These are phyloP conservation scores for Coracias cyanogaster DNA, from an alignment of 2,797 vertebrate species.

Conservation along the genomic window DNA sequence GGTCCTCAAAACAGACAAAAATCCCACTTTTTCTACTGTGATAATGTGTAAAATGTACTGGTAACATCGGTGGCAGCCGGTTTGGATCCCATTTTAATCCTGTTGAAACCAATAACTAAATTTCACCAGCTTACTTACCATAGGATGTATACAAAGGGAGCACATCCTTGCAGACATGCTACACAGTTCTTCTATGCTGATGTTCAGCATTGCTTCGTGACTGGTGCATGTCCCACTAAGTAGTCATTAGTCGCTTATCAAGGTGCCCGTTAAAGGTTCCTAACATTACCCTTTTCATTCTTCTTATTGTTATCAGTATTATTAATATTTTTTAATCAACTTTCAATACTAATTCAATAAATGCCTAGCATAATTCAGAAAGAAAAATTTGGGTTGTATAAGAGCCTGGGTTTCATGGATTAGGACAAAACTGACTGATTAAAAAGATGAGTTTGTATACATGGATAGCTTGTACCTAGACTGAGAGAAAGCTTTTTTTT, in stretches of 20 bases:
- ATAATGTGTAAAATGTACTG: background rate
- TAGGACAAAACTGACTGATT: background rate
- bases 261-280: background rate
- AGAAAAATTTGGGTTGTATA: background rate
- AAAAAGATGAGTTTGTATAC: background rate
- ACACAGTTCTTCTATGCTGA: accelerated
- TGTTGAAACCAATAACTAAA: background rate
- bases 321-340: background rate
- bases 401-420: background rate
- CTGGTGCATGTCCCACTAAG: background rate
- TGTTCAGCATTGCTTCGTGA: background rate
- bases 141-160: background rate
- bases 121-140: background rate
- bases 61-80: background rate
- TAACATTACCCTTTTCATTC: background rate
- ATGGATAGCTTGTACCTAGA: background rate
- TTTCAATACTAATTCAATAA: background rate
- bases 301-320: background rate
- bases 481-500: background rate
- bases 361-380: background rate
- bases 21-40: accelerated
- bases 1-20: background rate
- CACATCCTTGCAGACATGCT: accelerated
- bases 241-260: background rate
- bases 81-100: background rate